These are phyloP conservation scores for Musca vetustissima DNA, from an alignment of 1,140 invertebrate species.

Conservation along the genomic window DNA sequence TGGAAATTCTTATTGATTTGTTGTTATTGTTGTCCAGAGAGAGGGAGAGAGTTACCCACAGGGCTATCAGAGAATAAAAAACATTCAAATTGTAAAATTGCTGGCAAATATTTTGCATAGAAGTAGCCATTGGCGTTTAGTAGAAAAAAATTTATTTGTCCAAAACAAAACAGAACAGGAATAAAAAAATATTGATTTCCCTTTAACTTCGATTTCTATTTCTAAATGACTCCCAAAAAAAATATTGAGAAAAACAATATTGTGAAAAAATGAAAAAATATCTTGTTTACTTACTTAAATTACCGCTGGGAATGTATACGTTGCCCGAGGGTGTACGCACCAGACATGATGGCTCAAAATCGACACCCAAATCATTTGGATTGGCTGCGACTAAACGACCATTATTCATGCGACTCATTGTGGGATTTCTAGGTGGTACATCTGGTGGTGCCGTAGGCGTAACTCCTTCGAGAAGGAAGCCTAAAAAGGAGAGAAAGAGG, in stretches of 20 bases:
- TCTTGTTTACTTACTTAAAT: slow-evolving; percentile 60
- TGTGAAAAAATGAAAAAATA: neutral
- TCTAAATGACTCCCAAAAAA: neutral
- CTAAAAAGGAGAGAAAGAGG: slow-evolving; percentile 57
- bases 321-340: slow-evolving; percentile 87
- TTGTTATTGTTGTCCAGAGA: no score
- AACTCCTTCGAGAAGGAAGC: slow-evolving; percentile 80
- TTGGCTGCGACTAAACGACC: slow-evolving; percentile 74
- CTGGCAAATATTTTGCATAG: no score
- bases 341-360: slow-evolving; percentile 89
- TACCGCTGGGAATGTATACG: slow-evolving; percentile 89
- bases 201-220: neutral
- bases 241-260: no score
- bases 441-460: slow-evolving; percentile 76
- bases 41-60: no score
- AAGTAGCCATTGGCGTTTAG: no score
- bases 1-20: neutral
- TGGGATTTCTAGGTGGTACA: slow-evolving; percentile 84
- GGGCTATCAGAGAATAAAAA: no score
- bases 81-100: no score
- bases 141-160: no score
- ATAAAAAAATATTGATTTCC: no score
- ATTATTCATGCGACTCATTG: slow-evolving; percentile 82
- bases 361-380: slow-evolving; percentile 71
- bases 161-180: no score